Evolutionary conservation across 2,888 invertebrate genomes (phyloP).

Genomic region (Adelphocoris suturalis): DNA sequence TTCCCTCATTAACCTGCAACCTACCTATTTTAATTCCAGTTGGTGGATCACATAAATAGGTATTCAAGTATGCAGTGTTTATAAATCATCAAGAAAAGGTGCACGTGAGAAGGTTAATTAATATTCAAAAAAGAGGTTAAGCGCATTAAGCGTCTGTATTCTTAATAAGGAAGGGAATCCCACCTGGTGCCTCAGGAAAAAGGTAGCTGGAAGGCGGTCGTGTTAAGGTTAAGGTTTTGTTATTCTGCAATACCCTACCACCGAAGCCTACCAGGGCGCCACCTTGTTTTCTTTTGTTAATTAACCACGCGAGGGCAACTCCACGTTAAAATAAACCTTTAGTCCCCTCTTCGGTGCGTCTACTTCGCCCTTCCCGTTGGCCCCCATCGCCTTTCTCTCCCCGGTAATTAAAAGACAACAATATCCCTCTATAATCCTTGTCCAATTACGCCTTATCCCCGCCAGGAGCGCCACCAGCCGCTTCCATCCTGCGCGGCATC

Average conservation of each 20-base stretch:
- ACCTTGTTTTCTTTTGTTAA: constrained; percentile 70
- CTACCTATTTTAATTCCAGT: too few species aligned
- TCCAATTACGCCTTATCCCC: constrained; percentile 61
- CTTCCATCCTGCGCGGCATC: constrained; percentile 12
- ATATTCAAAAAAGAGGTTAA: neutral
- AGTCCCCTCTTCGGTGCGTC: neutral
- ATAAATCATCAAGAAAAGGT: neutral
- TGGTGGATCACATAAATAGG: neutral
- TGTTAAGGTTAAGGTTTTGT: constrained; percentile 38
- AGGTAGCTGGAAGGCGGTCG: constrained; percentile 1
- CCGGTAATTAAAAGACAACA: constrained; percentile 66
- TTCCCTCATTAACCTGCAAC: too few species aligned
- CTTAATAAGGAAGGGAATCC: constrained; percentile 28
- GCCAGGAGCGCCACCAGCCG: constrained; percentile 47
- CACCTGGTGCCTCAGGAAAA: constrained; percentile 29
- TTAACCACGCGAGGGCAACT: constrained; percentile 65
- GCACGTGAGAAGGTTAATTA: neutral
- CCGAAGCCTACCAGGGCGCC: constrained; percentile 21
- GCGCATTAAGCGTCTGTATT: constrained; percentile 17
- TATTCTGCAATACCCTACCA: constrained; percentile 25
- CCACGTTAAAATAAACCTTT: constrained; percentile 66
- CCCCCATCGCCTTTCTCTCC: constrained; percentile 33
- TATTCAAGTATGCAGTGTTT: neutral
- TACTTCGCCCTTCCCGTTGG: neutral
- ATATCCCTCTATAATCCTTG: constrained; percentile 55